These are phyloP conservation scores for Sinocyclocheilus maitianheensis DNA, from an alignment of 2,113 vertebrate species.

Conservation along the genomic window DNA sequence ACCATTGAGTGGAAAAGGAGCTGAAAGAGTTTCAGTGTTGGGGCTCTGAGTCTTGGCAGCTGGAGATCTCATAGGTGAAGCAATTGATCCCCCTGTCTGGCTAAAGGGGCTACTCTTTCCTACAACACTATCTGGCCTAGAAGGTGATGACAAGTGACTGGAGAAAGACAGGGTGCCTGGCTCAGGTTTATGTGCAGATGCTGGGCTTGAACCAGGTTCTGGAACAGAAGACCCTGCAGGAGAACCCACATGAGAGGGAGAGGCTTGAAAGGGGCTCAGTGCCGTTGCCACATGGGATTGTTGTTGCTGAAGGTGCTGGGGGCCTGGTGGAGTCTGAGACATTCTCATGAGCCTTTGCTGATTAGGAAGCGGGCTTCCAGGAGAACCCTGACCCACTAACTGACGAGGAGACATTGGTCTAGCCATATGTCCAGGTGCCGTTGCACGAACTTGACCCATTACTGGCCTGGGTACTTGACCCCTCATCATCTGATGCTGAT, in stretches of 20 bases:
- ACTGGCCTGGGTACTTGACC: slow-evolving; percentile 68
- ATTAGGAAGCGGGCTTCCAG: slow-evolving; percentile 66
- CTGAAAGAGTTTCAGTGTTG: slow-evolving; percentile 54
- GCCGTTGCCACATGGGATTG: slow-evolving; percentile 61
- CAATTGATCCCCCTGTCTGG: slow-evolving; percentile 61
- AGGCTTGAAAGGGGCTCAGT: slow-evolving; percentile 71
- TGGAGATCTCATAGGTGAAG: slow-evolving; percentile 74
- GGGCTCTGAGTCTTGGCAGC: slow-evolving; percentile 68
- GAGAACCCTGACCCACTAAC: slow-evolving; percentile 65
- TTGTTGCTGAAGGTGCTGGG: slow-evolving; percentile 64
- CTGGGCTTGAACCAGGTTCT: slow-evolving; percentile 69
- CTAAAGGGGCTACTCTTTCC: slow-evolving; percentile 74
- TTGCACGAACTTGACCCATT: slow-evolving; percentile 61
- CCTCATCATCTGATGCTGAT: slow-evolving; percentile 72
- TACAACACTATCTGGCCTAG: slow-evolving; percentile 62
- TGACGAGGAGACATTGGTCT: slow-evolving; percentile 74
- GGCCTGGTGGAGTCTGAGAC: slow-evolving; percentile 61
- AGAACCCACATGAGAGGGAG: slow-evolving; percentile 73
- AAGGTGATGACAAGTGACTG: slow-evolving; percentile 68
- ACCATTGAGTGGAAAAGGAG: slow-evolving; percentile 66
- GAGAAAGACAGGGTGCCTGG: slow-evolving; percentile 66
- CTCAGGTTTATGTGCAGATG: slow-evolving; percentile 56
- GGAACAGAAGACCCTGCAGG: slow-evolving; percentile 68
- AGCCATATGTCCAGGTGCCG: slow-evolving; percentile 63
- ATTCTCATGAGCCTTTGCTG: slow-evolving; percentile 68